Conservation (phyloP, 2,797 vertebrate species). For the Chaenodraco wilsoni region DNA sequence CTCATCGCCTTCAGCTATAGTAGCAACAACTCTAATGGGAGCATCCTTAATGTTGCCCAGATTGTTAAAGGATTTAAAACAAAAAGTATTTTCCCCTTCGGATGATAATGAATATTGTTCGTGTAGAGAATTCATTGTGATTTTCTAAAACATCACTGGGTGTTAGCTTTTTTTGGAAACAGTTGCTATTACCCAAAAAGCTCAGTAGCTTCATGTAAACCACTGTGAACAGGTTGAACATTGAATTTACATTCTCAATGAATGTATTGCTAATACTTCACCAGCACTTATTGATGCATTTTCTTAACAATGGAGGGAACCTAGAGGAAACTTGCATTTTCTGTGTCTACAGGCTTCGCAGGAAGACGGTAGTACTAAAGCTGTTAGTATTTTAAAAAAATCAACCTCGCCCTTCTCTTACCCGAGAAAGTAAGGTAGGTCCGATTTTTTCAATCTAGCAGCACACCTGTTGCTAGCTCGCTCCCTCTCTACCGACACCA, state of each 20-base stretch:
- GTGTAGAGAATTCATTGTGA: neutral
- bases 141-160: constrained; percentile 13
- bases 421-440: too few species aligned
- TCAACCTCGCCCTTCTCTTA: too few species aligned
- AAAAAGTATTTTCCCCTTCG: neutral
- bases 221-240: neutral
- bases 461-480: too few species aligned
- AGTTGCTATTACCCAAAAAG: neutral
- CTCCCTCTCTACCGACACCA: too few species aligned
- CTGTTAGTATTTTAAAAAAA: too few species aligned
- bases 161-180: neutral
- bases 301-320: too few species aligned
- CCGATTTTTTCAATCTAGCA: too few species aligned
- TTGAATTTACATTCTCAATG: neutral
- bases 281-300: neutral
- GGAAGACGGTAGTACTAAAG: too few species aligned
- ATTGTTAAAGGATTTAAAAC: constrained; percentile 3
- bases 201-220: neutral
- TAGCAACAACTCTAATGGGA: constrained; percentile 13
- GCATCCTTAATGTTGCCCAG: constrained; percentile 20
- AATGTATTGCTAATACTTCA: neutral
- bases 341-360: neutral
- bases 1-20: constrained; percentile 37
- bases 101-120: constrained; percentile 6
- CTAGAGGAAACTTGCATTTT: neutral